Percentiles rank a stretch among this genome's conserved stretches.
These are phyloP conservation scores for Crambe crambe DNA, from an alignment of 37 sponge, comb jelly and placozoan genomes.

Conservation along the genomic window DNA sequence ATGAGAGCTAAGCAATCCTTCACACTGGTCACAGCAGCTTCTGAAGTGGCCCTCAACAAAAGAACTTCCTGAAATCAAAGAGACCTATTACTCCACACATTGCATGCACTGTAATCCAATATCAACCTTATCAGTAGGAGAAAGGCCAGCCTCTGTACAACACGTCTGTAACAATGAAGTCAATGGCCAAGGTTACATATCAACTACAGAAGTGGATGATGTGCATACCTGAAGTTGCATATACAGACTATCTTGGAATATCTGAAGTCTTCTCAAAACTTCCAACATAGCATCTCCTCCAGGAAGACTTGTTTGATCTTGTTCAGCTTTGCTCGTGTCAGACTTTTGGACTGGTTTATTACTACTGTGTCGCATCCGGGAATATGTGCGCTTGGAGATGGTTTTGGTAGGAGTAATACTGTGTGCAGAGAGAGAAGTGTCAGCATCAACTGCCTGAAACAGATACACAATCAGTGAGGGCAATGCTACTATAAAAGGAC, in stretches of 20 bases:
- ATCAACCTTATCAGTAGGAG: slow-evolving; percentile 44
- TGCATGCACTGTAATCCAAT: background rate
- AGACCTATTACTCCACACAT: background rate
- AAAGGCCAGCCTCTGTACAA: slow-evolving; percentile 16
- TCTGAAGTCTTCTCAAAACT: slow-evolving; percentile 37
- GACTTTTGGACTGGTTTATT: background rate
- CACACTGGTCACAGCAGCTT: slow-evolving; percentile 57
- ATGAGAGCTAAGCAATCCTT: slow-evolving; percentile 69
- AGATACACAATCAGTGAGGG: background rate
- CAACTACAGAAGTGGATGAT: background rate
- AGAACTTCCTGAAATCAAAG: slow-evolving; percentile 51
- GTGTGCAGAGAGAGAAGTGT: background rate
- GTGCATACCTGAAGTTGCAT: slow-evolving; percentile 58
- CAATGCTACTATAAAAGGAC: background rate
- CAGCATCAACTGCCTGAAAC: background rate
- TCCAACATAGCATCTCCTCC: slow-evolving; percentile 66
- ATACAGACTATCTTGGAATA: slow-evolving; percentile 28
- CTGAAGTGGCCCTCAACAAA: slow-evolving; percentile 56
- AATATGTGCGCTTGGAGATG: slow-evolving; percentile 8
- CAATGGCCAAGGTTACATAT: too few species aligned
- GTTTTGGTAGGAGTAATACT: background rate
- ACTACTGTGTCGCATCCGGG: background rate
- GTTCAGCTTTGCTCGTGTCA: too few species aligned
- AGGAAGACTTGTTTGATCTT: too few species aligned
- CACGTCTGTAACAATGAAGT: slow-evolving; percentile 5